These are phyloP conservation scores for Silurus glanis DNA, from an alignment of 2,113 vertebrate species.

Conservation along the genomic window DNA sequence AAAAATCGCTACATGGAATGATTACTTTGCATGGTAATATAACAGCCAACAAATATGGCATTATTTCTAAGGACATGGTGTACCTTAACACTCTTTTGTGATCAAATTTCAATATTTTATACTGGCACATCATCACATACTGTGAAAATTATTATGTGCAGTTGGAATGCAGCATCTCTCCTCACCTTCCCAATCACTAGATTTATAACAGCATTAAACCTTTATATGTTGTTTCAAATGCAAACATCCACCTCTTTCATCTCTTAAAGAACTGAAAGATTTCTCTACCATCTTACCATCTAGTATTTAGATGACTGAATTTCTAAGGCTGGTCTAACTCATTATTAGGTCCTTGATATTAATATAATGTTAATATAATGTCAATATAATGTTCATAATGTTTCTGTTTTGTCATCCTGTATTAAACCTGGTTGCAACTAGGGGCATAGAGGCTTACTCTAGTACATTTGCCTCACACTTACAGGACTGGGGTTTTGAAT, in stretches of 20 bases:
- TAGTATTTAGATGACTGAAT: background rate
- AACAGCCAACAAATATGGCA: background rate
- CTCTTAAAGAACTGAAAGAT: background rate
- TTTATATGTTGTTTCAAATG: too few species aligned
- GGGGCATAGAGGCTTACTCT: background rate
- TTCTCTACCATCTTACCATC: background rate
- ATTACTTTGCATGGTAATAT: background rate
- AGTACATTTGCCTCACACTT: background rate
- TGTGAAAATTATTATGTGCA: background rate
- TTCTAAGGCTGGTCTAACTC: background rate
- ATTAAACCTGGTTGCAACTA: background rate
- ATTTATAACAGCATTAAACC: background rate
- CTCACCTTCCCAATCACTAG: too few species aligned
- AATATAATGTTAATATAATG: background rate
- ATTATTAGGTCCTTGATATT: background rate
- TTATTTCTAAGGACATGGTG: background rate
- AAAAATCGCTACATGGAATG: background rate
- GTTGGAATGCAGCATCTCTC: background rate
- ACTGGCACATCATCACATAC: background rate
- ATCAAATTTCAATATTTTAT: background rate
- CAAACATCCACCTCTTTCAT: background rate
- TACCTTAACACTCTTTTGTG: background rate
- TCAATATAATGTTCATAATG: background rate
- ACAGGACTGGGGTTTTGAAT: too few species aligned
- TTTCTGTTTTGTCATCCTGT: background rate